Evolutionary conservation across 1,140 invertebrate genomes (phyloP).

Genomic region (Nilaparvata lugens): DNA sequence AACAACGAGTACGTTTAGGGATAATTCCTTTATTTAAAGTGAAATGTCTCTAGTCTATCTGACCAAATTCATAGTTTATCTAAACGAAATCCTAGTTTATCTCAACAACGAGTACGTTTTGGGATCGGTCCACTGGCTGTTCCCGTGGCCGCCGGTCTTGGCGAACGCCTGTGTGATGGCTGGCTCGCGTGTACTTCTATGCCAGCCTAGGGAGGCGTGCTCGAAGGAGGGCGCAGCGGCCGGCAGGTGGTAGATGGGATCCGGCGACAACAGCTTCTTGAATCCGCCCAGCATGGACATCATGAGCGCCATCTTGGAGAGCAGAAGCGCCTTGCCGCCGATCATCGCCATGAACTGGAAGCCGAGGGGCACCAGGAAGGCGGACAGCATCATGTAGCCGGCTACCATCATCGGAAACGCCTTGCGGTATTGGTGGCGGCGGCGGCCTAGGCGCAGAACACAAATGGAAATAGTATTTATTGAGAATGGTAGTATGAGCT

Average conservation of each 20-base stretch:
- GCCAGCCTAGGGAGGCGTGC: neutral
- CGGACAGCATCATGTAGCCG: constrained; percentile 30
- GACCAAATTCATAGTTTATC: too few species aligned
- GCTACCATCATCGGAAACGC: constrained; percentile 31
- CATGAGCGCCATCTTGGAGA: constrained; percentile 30
- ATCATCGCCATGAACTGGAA: constrained; percentile 34
- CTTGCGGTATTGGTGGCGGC: constrained; percentile 26
- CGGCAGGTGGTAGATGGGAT: neutral
- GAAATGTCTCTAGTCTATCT: too few species aligned
- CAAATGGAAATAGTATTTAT: neutral
- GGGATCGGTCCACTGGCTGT: too few species aligned
- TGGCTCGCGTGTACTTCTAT: neutral
- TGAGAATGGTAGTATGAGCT: too few species aligned
- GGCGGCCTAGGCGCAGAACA: constrained; percentile 1
- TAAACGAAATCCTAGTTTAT: neutral
- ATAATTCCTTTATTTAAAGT: too few species aligned
- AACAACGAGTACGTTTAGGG: too few species aligned
- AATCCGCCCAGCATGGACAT: constrained; percentile 24
- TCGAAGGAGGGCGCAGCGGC: neutral
- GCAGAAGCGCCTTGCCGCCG: constrained; percentile 30
- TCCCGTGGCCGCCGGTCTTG: neutral
- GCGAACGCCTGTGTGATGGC: neutral
- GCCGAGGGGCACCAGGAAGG: constrained; percentile 30
- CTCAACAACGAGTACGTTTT: too few species aligned
- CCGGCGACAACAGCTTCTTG: constrained; percentile 20